Evolutionary conservation across 2,888 invertebrate species (phyloP).

Genomic region (Apamea crenata): DNA sequence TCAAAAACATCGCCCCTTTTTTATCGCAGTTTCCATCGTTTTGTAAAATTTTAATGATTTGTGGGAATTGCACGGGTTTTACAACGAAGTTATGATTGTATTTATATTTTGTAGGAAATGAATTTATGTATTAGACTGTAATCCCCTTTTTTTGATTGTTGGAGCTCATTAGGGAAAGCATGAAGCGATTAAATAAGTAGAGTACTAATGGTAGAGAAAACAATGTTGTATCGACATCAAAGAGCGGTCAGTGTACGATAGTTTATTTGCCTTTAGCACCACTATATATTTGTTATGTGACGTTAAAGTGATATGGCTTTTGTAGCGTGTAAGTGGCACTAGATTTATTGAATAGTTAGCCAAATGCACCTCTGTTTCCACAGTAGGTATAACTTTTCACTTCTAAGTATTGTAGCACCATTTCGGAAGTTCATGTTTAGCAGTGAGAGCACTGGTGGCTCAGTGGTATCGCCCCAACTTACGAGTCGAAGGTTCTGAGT

Average conservation of each 20-base stretch:
- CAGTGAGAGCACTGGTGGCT: no score
- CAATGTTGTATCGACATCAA: background rate
- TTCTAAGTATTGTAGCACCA: background rate
- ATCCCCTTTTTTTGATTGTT: conserved; percentile 6
- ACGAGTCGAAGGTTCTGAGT: no score
- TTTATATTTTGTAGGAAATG: conserved; percentile 7
- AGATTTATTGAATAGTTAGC: background rate
- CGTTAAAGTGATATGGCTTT: background rate
- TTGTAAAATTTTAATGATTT: conserved; percentile 52
- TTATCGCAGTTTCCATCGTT: conserved; percentile 19
- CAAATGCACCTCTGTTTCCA: background rate
- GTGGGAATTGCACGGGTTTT: conserved; percentile 14
- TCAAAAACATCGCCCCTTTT: conserved; percentile 19
- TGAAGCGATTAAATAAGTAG: conserved; percentile 12
- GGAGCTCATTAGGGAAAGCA: conserved; percentile 24
- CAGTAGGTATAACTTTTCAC: background rate
- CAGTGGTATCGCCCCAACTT: no score
- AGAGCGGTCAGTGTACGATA: background rate
- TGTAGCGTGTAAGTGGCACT: background rate
- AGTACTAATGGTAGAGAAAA: background rate
- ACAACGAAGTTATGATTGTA: conserved; percentile 13
- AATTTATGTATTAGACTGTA: conserved; percentile 25
- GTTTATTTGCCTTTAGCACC: background rate
- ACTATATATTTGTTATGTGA: background rate
- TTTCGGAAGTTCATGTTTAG: background rate